Evolutionary conservation across 2,888 invertebrate genomes (phyloP).

Genomic region (Cephalotes varians): DNA sequence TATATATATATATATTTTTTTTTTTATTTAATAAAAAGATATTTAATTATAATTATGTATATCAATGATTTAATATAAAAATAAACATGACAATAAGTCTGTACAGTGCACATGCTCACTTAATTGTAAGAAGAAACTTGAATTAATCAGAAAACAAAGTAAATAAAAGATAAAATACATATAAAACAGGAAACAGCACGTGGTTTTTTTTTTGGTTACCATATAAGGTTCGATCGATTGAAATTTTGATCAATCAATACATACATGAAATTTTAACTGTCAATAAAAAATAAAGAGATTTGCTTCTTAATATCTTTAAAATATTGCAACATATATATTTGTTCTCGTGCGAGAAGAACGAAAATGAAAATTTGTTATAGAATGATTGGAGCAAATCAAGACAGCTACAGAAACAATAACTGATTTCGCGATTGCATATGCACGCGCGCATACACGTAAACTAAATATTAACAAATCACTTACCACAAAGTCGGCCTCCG

Average conservation of each 20-base stretch:
- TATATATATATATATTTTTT: neutral
- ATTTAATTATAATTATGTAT: constrained; percentile 15
- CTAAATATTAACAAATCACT: constrained; percentile 83
- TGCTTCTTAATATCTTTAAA: neutral
- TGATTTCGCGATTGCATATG: constrained; percentile 21
- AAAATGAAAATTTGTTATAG: neutral
- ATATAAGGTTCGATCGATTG: constrained; percentile 75
- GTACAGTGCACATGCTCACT: neutral
- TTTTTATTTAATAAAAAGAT: neutral
- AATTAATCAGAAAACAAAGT: constrained; percentile 23
- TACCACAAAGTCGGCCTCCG: constrained; percentile 95
- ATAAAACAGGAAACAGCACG: neutral
- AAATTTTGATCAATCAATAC: neutral
- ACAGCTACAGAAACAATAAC: neutral
- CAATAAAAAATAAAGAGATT: neutral
- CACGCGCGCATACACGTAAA: neutral
- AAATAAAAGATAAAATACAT: neutral
- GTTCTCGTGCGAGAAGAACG: neutral
- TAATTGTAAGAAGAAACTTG: neutral
- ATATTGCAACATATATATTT: neutral
- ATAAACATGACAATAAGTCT: neutral
- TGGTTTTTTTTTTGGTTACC: constrained; percentile 67
- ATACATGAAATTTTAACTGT: neutral
- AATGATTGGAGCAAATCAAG: neutral
- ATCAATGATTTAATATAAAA: constrained; percentile 15